Evolutionary conservation across 2,113 vertebrate species (phyloP).

Genomic region (Hucho hucho): DNA sequence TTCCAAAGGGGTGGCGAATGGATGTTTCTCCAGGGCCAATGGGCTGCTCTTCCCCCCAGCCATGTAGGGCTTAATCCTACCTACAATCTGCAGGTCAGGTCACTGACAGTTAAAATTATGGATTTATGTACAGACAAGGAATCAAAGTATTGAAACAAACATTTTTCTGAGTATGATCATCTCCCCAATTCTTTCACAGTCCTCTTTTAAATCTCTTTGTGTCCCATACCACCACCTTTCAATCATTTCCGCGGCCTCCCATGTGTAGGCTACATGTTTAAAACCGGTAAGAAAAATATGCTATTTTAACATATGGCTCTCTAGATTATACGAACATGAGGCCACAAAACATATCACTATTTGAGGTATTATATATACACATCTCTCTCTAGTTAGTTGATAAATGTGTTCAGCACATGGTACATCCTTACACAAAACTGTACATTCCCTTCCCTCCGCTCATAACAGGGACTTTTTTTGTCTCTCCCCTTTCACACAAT

Average conservation of each 20-base stretch:
- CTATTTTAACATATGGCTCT: too few relatives aligned
- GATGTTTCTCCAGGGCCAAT: constrained; percentile 27
- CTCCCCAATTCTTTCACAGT: neutral
- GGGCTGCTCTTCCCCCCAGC: constrained; percentile 34
- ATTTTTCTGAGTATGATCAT: too few relatives aligned
- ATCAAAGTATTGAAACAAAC: neutral
- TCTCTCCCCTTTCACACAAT: constrained; percentile 38
- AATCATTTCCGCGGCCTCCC: neutral
- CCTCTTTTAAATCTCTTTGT: neutral
- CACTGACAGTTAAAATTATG: constrained; percentile 26
- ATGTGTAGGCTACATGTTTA: too few relatives aligned
- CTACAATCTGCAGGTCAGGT: constrained; percentile 46
- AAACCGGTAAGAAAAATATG: too few relatives aligned
- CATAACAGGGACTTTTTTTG: constrained; percentile 35
- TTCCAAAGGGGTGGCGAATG: constrained; percentile 43
- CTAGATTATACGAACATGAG: constrained; percentile 13
- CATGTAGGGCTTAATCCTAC: constrained; percentile 35
- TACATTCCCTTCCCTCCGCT: constrained; percentile 47
- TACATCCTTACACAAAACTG: constrained; percentile 50
- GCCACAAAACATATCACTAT: constrained; percentile 26
- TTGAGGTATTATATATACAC: neutral
- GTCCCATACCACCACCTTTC: neutral
- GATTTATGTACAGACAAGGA: constrained; percentile 28
- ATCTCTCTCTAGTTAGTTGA: constrained; percentile 20
- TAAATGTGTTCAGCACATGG: constrained; percentile 35